Percentiles rank a stretch among this genome's conserved stretches.
Conservation (phyloP, 1,140 invertebrate species). For the Metaphire vulgaris region DNA sequence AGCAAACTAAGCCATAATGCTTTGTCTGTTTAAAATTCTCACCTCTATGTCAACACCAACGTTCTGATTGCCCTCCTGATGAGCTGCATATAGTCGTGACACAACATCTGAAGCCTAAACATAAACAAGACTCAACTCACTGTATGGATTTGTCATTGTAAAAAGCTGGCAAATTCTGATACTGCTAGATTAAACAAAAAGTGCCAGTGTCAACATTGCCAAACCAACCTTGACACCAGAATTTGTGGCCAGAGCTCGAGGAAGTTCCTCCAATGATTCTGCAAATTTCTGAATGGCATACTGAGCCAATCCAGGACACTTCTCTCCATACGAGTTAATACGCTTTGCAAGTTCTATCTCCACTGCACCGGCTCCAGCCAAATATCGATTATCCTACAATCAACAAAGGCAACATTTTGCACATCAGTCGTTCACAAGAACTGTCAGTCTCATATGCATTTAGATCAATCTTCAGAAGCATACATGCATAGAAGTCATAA, state of each 20-base stretch:
- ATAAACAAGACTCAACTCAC: too few species aligned
- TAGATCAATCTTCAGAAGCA: too few species aligned
- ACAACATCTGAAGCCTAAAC: conserved; percentile 70
- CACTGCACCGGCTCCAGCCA: conserved; percentile 87
- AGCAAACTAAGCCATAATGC: too few species aligned
- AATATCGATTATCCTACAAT: conserved; percentile 65
- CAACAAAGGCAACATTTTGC: too few species aligned
- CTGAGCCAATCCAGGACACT: conserved; percentile 77
- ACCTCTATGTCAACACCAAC: conserved; percentile 83
- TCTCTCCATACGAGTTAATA: conserved; percentile 75
- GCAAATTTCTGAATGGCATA: conserved; percentile 95
- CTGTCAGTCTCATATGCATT: too few species aligned
- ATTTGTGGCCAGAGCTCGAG: conserved; percentile 89
- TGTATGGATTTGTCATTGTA: too few species aligned
- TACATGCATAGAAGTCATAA: too few species aligned
- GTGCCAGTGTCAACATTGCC: too few species aligned
- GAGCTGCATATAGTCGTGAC: conserved; percentile 81
- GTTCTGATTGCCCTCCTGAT: conserved; percentile 77
- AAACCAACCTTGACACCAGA: conserved; percentile 68
- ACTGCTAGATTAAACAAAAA: too few species aligned
- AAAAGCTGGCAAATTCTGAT: too few species aligned
- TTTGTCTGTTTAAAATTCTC: too few species aligned
- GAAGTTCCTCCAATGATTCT: conserved; percentile 79
- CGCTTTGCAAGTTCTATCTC: conserved; percentile 89
- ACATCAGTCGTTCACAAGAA: too few species aligned